Conservation (phyloP, 2,888 invertebrate genomes). For the Cosmorhoe ocellata region DNA sequence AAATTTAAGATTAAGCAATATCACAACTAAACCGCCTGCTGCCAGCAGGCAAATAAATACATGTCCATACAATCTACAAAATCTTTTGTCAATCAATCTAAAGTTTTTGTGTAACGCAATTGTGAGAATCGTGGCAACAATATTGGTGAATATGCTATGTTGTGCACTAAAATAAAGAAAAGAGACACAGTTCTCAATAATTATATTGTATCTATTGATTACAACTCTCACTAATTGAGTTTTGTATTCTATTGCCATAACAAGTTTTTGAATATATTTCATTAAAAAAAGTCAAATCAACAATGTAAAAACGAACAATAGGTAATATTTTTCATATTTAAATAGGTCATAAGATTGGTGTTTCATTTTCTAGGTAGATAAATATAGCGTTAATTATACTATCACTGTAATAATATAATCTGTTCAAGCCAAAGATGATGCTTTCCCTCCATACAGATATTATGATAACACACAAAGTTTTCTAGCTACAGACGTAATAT, state of each 20-base stretch:
- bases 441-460: constrained; percentile 36
- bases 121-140: constrained; percentile 7
- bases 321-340: constrained; percentile 8
- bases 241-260: no score
- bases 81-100: no score
- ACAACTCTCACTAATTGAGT: no score
- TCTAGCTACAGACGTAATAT: constrained; percentile 72
- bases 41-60: constrained; percentile 65
- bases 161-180: constrained; percentile 11
- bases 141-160: constrained; percentile 20
- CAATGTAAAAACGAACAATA: constrained; percentile 1
- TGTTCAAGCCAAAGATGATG: constrained; percentile 20
- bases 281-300: neutral
- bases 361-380: constrained; percentile 35
- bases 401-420: constrained; percentile 33
- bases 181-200: no score
- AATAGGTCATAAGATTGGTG: constrained; percentile 33
- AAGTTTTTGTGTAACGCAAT: constrained; percentile 10
- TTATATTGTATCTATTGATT: no score
- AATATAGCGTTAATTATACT: constrained; percentile 35
- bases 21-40: constrained; percentile 77
- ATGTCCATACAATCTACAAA: constrained; percentile 34
- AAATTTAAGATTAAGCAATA: constrained; percentile 76
- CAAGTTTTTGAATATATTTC: neutral
- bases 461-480: constrained; percentile 56